Percentiles rank a stretch among this genome's conserved stretches.
Conservation (phyloP, 1,140 invertebrate species). For the Andricus grossulariae region DNA sequence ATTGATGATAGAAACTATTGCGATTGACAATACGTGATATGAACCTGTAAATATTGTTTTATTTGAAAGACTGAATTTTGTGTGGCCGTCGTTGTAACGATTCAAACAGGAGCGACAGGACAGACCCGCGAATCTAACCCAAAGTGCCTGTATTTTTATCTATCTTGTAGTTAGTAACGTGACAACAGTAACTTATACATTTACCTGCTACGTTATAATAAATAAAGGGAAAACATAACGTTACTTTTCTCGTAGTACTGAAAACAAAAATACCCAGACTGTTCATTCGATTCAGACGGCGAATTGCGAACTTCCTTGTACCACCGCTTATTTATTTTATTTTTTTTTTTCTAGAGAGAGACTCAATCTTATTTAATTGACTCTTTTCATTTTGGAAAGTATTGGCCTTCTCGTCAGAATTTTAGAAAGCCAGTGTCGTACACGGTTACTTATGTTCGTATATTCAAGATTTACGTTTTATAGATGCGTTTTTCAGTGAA, state of each 20-base stretch:
- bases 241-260: constrained; percentile 24
- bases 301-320: not conserved
- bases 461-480: constrained; percentile 6
- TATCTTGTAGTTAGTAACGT: constrained; percentile 70
- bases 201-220: constrained; percentile 70
- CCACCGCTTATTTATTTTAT: not conserved
- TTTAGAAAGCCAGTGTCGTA: constrained; percentile 5
- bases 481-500: not conserved
- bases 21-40: constrained; percentile 66
- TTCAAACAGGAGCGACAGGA: constrained; percentile 49
- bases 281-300: constrained; percentile 1
- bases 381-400: constrained; percentile 7
- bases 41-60: constrained; percentile 66
- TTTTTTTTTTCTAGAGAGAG: not conserved
- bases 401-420: not conserved
- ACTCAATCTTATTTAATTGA: not conserved
- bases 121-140: constrained; percentile 63
- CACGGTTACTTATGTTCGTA: not conserved
- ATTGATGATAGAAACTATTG: constrained; percentile 51
- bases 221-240: constrained; percentile 59
- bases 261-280: constrained; percentile 7
- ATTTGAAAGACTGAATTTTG: constrained; percentile 67
- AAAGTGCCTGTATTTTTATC: constrained; percentile 69
- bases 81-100: constrained; percentile 44
- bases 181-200: constrained; percentile 70